Conservation (phyloP, 2,113 vertebrate species). For the Collichthys lucidus region DNA sequence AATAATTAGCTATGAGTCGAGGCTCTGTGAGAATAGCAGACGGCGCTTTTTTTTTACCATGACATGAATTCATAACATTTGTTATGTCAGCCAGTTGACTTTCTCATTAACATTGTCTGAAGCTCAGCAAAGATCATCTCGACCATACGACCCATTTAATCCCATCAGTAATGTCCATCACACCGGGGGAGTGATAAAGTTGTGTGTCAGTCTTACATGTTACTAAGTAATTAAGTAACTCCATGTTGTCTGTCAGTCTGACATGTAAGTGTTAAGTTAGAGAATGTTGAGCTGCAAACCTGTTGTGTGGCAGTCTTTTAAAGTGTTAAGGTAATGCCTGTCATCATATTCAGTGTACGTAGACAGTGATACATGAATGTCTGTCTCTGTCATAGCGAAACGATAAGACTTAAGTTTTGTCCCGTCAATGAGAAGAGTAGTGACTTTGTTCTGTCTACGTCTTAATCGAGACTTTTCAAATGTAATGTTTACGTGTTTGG, state of each 20-base stretch:
- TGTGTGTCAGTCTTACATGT: constrained; percentile 71
- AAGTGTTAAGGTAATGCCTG: constrained; percentile 60
- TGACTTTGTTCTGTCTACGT: constrained; percentile 74
- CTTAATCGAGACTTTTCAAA: constrained; percentile 57
- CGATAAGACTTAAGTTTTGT: constrained; percentile 55
- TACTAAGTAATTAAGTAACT: constrained; percentile 43
- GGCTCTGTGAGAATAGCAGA: constrained; percentile 24
- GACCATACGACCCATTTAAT: constrained; percentile 47
- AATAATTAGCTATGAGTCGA: neutral
- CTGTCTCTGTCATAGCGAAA: constrained; percentile 59
- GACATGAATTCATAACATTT: constrained; percentile 51
- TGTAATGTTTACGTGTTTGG: constrained; percentile 61
- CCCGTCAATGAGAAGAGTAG: constrained; percentile 60
- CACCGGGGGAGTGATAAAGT: constrained; percentile 79
- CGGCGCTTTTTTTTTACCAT: constrained; percentile 49
- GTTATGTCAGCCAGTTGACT: constrained; percentile 35
- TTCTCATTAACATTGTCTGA: constrained; percentile 47
- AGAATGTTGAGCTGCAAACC: constrained; percentile 61
- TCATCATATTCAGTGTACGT: constrained; percentile 36
- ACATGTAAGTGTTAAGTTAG: constrained; percentile 52
- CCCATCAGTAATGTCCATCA: constrained; percentile 55
- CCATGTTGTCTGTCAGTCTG: constrained; percentile 71
- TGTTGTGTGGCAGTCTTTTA: constrained; percentile 61
- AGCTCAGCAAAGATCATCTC: constrained; percentile 34
- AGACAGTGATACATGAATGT: constrained; percentile 58